Evolutionary conservation across 2,888 invertebrate genomes (phyloP).

Genomic region (Dasypolia templi): DNA sequence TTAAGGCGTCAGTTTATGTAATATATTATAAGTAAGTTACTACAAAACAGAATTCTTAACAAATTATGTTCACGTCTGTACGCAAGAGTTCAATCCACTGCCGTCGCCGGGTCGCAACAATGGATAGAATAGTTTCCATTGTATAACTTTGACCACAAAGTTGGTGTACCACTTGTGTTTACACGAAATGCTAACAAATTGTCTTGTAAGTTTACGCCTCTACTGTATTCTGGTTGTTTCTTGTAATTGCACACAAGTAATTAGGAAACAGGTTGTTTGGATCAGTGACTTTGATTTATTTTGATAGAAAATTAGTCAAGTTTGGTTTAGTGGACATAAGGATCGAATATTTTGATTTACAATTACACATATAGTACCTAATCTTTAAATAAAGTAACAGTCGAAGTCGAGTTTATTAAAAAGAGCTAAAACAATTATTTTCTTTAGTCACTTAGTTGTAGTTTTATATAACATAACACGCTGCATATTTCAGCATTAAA

Average conservation of each 20-base stretch:
- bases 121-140: slow-evolving; percentile 69
- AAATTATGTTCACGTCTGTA: slow-evolving; percentile 42
- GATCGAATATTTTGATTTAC: neutral
- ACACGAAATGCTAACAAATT: slow-evolving; percentile 71
- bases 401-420: neutral
- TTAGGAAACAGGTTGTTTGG: slow-evolving; percentile 19
- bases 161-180: slow-evolving; percentile 67
- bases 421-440: neutral
- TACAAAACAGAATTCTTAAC: slow-evolving; percentile 8
- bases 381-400: neutral
- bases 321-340: neutral
- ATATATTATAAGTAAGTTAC: neutral
- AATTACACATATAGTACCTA: no score
- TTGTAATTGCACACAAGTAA: slow-evolving; percentile 35
- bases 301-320: neutral
- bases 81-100: slow-evolving; percentile 51
- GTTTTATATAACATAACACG: neutral
- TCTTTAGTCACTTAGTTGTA: no score
- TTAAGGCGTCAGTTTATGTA: no score
- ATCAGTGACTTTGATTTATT: slow-evolving; percentile 10
- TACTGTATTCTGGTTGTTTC: slow-evolving; percentile 43
- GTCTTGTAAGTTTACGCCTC: slow-evolving; percentile 64
- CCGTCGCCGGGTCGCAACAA: slow-evolving; percentile 51
- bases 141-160: slow-evolving; percentile 67
- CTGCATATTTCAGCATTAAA: slow-evolving; percentile 34